phyloP scores from a whole-genome alignment of 2,113 vertebrate species.

The Pterocles orientalis region DNA sequence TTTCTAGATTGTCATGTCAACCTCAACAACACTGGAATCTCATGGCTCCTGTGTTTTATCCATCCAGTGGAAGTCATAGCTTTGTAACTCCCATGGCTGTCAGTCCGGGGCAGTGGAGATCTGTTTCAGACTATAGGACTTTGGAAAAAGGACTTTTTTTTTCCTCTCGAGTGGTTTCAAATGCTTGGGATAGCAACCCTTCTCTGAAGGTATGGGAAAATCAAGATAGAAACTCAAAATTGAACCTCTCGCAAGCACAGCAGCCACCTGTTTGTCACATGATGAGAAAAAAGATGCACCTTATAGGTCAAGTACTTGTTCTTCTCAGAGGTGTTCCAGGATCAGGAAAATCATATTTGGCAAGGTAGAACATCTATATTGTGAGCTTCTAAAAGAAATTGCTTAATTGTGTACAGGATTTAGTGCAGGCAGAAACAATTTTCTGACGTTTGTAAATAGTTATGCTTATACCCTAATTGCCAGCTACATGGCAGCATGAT shows the following conservation, averaged over 20 bases:
- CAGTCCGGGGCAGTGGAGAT: constrained; percentile 74
- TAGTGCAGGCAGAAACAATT: neutral
- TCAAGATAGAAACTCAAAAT: constrained; percentile 66
- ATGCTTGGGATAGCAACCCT: constrained; percentile 63
- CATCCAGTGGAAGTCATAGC: constrained; percentile 67
- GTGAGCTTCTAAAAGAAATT: constrained; percentile 23
- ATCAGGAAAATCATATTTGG: constrained; percentile 94
- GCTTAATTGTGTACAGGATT: neutral
- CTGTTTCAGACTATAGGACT: constrained; percentile 10
- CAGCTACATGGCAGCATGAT: neutral
- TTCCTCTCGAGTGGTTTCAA: constrained; percentile 60
- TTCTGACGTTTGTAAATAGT: neutral
- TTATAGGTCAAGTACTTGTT: constrained; percentile 86
- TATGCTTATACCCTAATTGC: neutral
- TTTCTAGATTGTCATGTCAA: neutral
- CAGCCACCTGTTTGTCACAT: constrained; percentile 59
- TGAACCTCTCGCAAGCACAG: constrained; percentile 51
- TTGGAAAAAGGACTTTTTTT: constrained; percentile 61
- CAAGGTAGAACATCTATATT: constrained; percentile 82
- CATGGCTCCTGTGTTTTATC: constrained; percentile 80
- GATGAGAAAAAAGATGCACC: constrained; percentile 76
- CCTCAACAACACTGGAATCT: constrained; percentile 80
- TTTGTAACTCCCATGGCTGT: constrained; percentile 86
- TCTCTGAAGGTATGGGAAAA: constrained; percentile 79
- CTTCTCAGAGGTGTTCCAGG: constrained; percentile 94